Evolutionary conservation across 2,888 invertebrate genomes (phyloP).

Genomic region (Sclerodermus sp.): DNA sequence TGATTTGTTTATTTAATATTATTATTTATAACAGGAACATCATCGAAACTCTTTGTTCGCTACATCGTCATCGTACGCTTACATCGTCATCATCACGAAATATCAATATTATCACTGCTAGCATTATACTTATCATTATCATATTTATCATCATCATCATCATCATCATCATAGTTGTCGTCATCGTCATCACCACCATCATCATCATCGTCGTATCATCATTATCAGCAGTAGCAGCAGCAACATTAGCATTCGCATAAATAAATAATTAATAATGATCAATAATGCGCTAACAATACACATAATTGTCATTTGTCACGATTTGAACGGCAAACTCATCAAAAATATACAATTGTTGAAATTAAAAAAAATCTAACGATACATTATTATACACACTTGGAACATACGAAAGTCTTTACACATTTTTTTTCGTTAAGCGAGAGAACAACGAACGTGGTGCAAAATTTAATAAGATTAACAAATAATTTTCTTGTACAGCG

Average conservation of each 20-base stretch:
- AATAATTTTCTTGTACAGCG: too few species aligned
- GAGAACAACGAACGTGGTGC: too few species aligned
- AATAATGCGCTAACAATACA: slow-evolving; percentile 46
- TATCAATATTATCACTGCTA: slow-evolving; percentile 4
- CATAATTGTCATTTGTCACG: slow-evolving; percentile 39
- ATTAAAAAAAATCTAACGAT: not conserved
- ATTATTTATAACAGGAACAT: slow-evolving; percentile 56
- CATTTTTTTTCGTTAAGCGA: too few species aligned
- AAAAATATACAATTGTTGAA: too few species aligned
- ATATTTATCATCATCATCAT: slow-evolving; percentile 30
- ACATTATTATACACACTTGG: slow-evolving; percentile 7
- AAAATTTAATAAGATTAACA: too few species aligned
- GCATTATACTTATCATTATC: slow-evolving; percentile 8
- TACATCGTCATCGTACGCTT: slow-evolving; percentile 34
- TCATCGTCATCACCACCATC: slow-evolving; percentile 12
- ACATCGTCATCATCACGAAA: slow-evolving; percentile 9
- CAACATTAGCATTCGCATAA: slow-evolving; percentile 37
- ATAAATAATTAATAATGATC: slow-evolving; percentile 51
- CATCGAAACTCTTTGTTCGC: slow-evolving; percentile 55
- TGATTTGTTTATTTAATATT: slow-evolving; percentile 46
- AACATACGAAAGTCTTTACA: not conserved
- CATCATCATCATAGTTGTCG: slow-evolving; percentile 33
- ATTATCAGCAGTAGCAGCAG: slow-evolving; percentile 26
- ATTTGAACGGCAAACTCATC: slow-evolving; percentile 19
- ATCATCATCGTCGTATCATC: slow-evolving; percentile 6